Evolutionary conservation across 2,888 invertebrate genomes (phyloP), one percentile per base, ranked within the genome.

Genomic region (Petrolisthes cinctipes): DNA sequence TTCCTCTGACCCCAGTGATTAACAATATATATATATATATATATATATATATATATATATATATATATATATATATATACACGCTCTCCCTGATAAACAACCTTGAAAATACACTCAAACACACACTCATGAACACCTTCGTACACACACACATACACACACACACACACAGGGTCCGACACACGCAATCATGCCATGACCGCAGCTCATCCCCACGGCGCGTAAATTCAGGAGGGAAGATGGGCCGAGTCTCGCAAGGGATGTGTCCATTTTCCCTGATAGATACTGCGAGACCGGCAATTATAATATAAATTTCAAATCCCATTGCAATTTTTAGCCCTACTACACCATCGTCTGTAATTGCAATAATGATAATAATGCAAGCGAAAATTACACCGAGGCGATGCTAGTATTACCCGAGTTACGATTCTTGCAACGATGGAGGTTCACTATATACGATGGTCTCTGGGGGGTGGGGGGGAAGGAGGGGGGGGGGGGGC

Each of bases 31-130:
- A 83, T 83, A 75, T 73, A 73, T 73, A 73, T 75, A 73, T 83
- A 71, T 83, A 83, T 56, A 83, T 54, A 83, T n/a, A 73, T 54
- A 83, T n/a, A 83, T 54, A 83, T 53, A 68, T 68, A 73, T 73
- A 83, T 73, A 83, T 73, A 83, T 73, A 83, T 66, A 81, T 81
- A 61, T 61, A 81, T 37, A 81, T 71, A 83, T 23, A 23, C 61
- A 81, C 20, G 61, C 81, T 23, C 81, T 37, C 37, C 37, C 2
- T 37, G 37, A 37, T 37, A 75, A 75, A 14, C 78, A 78, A 9
- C 14, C 71, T n/a, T n/a, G 20, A 14, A 11, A 11, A 71, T 20
- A 71, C 71, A 71, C 71, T n/a, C 20, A 78, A 51, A 78, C 78
- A 78, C 51, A 78, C 78, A 78, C 78, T 53, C 78, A 78, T 53